phyloP scores from a whole-genome alignment of 1,140 invertebrate genomes.

The Sitobion miscanthi region DNA sequence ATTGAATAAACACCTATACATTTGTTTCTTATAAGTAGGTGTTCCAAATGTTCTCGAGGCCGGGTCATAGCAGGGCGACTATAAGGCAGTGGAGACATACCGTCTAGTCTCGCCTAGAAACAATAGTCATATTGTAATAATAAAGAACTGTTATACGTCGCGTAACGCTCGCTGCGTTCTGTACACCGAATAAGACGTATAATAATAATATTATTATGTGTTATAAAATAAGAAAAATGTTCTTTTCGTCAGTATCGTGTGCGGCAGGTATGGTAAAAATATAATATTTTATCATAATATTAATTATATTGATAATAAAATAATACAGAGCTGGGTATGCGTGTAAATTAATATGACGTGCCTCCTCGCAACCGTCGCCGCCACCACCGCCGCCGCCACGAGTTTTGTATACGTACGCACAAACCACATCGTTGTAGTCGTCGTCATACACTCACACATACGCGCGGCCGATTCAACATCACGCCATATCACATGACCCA shows the following conservation, averaged over 20 bases:
- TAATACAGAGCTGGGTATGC: neutral
- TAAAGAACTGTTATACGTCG: neutral
- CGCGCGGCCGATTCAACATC: slow-evolving; percentile 14
- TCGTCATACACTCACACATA: neutral
- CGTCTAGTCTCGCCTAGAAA: neutral
- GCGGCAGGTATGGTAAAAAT: neutral
- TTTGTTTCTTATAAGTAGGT: neutral
- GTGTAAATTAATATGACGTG: neutral
- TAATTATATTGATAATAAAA: neutral
- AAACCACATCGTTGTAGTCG: neutral
- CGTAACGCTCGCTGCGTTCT: neutral
- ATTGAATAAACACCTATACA: neutral
- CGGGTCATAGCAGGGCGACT: too few relatives aligned
- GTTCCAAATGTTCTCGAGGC: neutral
- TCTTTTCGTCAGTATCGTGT: too few relatives aligned
- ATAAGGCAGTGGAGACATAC: too few relatives aligned
- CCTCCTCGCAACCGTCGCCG: neutral
- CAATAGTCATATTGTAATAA: neutral
- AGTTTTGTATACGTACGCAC: neutral
- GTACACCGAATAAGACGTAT: neutral
- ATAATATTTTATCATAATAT: neutral
- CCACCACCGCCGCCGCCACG: too few relatives aligned
- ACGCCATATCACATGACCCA: slow-evolving; percentile 49
- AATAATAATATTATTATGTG: neutral
- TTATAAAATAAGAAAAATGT: neutral